Evolutionary conservation across 2,797 vertebrate species (phyloP).

Genomic region (Neopelma chrysocephalum): DNA sequence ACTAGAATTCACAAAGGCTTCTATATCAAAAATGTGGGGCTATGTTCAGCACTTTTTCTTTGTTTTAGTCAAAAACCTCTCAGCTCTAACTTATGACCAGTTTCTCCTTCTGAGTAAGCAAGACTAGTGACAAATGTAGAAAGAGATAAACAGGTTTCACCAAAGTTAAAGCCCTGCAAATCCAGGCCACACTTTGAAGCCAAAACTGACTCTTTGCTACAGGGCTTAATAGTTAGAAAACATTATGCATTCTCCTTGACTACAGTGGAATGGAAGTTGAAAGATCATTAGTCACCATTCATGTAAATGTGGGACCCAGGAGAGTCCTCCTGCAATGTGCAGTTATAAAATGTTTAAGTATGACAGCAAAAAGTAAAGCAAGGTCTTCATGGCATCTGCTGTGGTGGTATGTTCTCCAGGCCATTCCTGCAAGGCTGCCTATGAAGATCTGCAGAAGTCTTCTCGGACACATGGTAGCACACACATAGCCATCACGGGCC

Average conservation of each 20-base stretch:
- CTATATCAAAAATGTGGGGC: background rate
- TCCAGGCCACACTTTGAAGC: background rate
- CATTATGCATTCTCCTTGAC: background rate
- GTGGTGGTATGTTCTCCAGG: rapidly evolving
- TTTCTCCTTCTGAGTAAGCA: background rate
- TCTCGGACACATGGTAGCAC: background rate
- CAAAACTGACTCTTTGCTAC: background rate
- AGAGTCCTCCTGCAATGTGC: background rate
- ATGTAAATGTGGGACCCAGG: background rate
- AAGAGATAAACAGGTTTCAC: background rate
- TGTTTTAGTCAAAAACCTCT: background rate
- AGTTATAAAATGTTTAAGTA: background rate
- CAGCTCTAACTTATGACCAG: background rate
- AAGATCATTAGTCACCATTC: background rate
- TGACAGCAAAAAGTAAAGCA: rapidly evolving
- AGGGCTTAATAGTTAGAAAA: background rate
- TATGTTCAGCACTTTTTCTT: background rate
- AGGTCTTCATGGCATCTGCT: background rate
- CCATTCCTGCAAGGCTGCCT: background rate
- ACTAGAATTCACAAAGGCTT: background rate
- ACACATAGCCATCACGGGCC: background rate
- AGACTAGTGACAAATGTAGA: background rate
- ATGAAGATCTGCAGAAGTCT: background rate
- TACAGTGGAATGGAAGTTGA: background rate
- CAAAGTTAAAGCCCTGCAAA: background rate